phyloP scores from a whole-genome alignment of 2,797 vertebrate genomes.

The Leptoclinus maculatus region DNA sequence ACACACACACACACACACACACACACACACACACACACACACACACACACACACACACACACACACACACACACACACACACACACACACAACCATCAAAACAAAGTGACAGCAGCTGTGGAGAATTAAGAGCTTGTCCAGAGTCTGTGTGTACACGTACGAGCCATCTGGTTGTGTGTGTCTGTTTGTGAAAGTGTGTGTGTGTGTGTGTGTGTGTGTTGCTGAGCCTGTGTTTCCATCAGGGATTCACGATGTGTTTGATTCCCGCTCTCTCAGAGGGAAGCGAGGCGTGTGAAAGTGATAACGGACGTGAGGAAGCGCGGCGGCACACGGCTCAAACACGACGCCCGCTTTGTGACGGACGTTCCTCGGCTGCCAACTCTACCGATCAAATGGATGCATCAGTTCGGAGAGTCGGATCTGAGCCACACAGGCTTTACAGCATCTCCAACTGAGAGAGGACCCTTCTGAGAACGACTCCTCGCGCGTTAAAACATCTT shows the following conservation, averaged over 20 bases:
- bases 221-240: background rate
- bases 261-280: slow-evolving; percentile 27
- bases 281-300: background rate
- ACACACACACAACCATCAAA: background rate
- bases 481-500: background rate
- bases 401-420: background rate
- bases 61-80: background rate
- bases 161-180: background rate
- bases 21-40: background rate
- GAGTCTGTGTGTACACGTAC: background rate
- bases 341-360: background rate
- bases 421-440: slow-evolving; percentile 13
- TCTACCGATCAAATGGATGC: slow-evolving; percentile 24
- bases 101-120: slow-evolving; percentile 12
- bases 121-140: background rate
- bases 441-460: background rate
- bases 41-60: background rate
- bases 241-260: slow-evolving; percentile 20
- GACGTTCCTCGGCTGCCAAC: slow-evolving; percentile 23
- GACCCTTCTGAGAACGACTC: background rate
- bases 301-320: slow-evolving; percentile 25
- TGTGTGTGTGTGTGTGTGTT: background rate
- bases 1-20: background rate
- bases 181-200: background rate
- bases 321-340: slow-evolving; percentile 16